Evolutionary conservation across 1,140 invertebrate species (phyloP).

Genomic region (roundworm (Caenorhabditis elegans)): WBcel235 BX284604.4:10048001-10048500

Average conservation of each 20-base stretch:
- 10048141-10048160: slow-evolving; percentile 42
- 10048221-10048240: too few relatives aligned
- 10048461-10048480: slow-evolving; percentile 24
- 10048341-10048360: neutral
- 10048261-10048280: too few relatives aligned
- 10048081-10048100: neutral
- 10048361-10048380: neutral
- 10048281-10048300: neutral
- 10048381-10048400: slow-evolving; percentile 20
- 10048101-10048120: neutral
- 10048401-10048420: slow-evolving; percentile 30
- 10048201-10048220: too few relatives aligned
- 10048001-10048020: neutral
- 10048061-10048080: neutral
- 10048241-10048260: too few relatives aligned
- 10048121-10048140: slow-evolving; percentile 14
- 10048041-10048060: neutral
- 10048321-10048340: neutral
- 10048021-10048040: neutral
- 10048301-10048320: neutral
- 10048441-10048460: neutral
- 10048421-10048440: slow-evolving; percentile 6
- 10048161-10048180: slow-evolving; percentile 43
- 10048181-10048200: neutral
- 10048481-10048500: neutral